A percentile compares a stretch with the other conserved stretches of the same genome.
phyloP scores from a whole-genome alignment of 1,140 invertebrate genomes.

The Leptonema lineaticorne region DNA sequence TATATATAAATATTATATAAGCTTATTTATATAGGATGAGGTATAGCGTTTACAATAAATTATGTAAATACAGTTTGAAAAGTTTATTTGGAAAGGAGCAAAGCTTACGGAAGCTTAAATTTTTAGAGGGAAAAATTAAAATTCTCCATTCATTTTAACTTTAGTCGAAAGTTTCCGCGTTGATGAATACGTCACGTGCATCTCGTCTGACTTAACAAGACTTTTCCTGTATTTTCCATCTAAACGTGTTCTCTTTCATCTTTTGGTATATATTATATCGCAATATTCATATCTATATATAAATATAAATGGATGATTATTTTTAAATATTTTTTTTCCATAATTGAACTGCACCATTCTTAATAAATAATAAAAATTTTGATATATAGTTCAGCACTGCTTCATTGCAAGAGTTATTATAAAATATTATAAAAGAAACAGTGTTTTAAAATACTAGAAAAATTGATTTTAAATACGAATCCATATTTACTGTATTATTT shows the following conservation, averaged over 20 bases:
- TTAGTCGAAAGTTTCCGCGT: constrained; percentile 19
- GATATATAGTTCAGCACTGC: too few relatives aligned
- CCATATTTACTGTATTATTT: too few relatives aligned
- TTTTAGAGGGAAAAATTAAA: constrained; percentile 18
- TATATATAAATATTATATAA: not conserved
- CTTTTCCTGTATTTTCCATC: constrained; percentile 15
- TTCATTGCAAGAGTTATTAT: too few relatives aligned
- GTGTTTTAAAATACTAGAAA: too few relatives aligned
- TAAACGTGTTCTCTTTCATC: not conserved
- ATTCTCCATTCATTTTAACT: constrained; percentile 20
- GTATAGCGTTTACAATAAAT: too few relatives aligned
- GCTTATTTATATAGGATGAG: too few relatives aligned
- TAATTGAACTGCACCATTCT: too few relatives aligned
- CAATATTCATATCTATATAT: not conserved
- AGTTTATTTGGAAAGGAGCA: not conserved
- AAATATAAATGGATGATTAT: not conserved
- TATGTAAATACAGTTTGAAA: not conserved
- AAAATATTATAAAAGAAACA: too few relatives aligned
- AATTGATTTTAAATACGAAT: too few relatives aligned
- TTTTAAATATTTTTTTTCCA: too few relatives aligned
- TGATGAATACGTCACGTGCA: constrained; percentile 28
- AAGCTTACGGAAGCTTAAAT: not conserved
- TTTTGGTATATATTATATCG: too few relatives aligned
- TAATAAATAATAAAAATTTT: too few relatives aligned
- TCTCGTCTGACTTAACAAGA: constrained; percentile 2